These are phyloP conservation scores for Tillus elongatus DNA, from an alignment of 2,888 invertebrate species.

Conservation along the genomic window DNA sequence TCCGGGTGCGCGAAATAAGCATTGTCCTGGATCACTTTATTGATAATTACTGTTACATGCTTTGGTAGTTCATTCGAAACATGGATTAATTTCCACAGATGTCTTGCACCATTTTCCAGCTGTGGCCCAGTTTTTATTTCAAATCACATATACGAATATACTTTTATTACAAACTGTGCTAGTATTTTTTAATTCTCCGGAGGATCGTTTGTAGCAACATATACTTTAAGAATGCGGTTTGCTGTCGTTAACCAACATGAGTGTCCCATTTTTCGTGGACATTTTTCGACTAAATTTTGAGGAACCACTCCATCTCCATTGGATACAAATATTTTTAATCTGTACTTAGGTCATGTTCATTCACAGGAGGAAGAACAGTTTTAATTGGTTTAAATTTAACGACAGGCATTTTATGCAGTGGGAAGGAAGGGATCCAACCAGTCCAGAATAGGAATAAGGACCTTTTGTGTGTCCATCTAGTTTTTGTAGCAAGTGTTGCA, in stretches of 20 bases:
- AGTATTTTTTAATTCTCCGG: conserved; percentile 6
- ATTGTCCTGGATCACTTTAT: too few relatives aligned
- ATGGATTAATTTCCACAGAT: too few relatives aligned
- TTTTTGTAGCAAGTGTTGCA: conserved; percentile 21
- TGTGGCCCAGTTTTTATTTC: conserved; percentile 4
- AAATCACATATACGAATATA: conserved; percentile 8
- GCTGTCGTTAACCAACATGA: conserved; percentile 5
- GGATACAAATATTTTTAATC: conserved; percentile 6
- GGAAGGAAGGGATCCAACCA: conserved; percentile 16
- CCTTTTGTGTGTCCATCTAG: conserved; percentile 23
- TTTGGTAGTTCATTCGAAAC: too few relatives aligned
- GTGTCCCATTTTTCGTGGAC: too few relatives aligned
- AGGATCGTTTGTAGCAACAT: conserved; percentile 5
- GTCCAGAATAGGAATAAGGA: conserved; percentile 20
- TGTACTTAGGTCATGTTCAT: not conserved
- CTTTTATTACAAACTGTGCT: conserved; percentile 6
- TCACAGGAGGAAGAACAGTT: too few relatives aligned
- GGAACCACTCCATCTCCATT: conserved; percentile 1
- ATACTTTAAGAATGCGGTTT: too few relatives aligned
- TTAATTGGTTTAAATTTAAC: too few relatives aligned
- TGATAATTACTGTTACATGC: too few relatives aligned
- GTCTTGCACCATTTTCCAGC: conserved; percentile 4
- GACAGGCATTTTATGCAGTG: conserved; percentile 5
- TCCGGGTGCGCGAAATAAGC: too few relatives aligned
- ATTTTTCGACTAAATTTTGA: conserved; percentile 5